Evolutionary conservation across 2,797 vertebrate genomes (phyloP).

Genomic region (Knipowitschia caucasica): DNA sequence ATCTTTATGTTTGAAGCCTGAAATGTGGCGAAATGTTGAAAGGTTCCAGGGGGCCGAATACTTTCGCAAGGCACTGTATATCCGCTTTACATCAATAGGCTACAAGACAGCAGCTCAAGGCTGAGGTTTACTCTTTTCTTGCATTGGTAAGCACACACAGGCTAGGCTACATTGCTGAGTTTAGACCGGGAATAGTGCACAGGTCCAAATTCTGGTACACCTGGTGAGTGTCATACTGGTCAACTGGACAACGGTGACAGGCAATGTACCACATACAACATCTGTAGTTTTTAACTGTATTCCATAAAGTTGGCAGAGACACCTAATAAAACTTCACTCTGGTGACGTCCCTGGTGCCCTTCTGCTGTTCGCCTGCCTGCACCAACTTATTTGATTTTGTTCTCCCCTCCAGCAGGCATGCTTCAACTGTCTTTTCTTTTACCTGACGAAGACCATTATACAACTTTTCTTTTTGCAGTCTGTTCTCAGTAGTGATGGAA

Average conservation of each 20-base stretch:
- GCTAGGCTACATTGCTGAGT: no score
- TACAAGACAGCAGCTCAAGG: no score
- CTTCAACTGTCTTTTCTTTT: slow-evolving; percentile 32
- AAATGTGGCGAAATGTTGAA: no score
- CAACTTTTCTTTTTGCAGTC: slow-evolving; percentile 15
- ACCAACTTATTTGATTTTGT: slow-evolving; percentile 46
- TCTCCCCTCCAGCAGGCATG: slow-evolving; percentile 28
- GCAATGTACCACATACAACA: slow-evolving; percentile 33
- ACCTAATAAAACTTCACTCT: slow-evolving; percentile 64
- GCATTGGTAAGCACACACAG: no score
- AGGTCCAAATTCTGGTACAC: no score
- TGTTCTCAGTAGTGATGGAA: slow-evolving; percentile 23
- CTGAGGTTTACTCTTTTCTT: no score
- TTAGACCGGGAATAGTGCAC: no score
- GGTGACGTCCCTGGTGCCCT: slow-evolving; percentile 59
- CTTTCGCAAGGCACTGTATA: no score
- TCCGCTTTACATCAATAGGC: no score
- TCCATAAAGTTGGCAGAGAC: slow-evolving; percentile 56
- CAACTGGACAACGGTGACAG: slow-evolving; percentile 47
- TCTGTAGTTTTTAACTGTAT: slow-evolving; percentile 29
- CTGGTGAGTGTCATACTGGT: no score
- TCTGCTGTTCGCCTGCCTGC: slow-evolving; percentile 53
- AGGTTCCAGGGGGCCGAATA: no score
- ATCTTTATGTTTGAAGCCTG: no score
- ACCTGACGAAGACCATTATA: slow-evolving; percentile 44